Conservation (phyloP, 1,140 invertebrate genomes). For the Heliconius melpomene region DNA sequence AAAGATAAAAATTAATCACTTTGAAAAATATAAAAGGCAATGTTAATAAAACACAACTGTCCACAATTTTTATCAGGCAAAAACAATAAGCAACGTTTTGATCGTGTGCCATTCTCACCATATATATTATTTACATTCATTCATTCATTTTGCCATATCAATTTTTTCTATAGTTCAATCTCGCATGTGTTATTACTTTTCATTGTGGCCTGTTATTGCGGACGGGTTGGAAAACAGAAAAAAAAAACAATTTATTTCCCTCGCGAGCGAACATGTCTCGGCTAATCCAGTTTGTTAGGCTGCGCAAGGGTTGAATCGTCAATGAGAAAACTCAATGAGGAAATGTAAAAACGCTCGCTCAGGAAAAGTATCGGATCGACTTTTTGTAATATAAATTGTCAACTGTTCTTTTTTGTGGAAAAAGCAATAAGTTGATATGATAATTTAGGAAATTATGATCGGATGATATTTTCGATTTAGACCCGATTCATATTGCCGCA, state of each 20-base stretch:
- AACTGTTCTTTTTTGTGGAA: not conserved
- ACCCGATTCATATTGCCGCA: not conserved
- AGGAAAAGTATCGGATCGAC: conserved; percentile 46
- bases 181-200: conserved; percentile 63
- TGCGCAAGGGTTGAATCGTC: conserved; percentile 77
- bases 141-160: conserved; percentile 8
- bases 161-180: conserved; percentile 51
- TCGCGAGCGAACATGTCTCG: conserved; percentile 67
- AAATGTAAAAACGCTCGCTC: conserved; percentile 67
- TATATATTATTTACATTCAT: conserved; percentile 22
- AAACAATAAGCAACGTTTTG: conserved; percentile 22
- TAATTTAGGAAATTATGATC: not conserved
- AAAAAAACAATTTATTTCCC: conserved; percentile 65
- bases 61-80: conserved; percentile 21
- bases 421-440: not conserved
- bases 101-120: conserved; percentile 13
- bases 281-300: conserved; percentile 78
- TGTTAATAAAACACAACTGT: conserved; percentile 26
- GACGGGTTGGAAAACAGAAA: conserved; percentile 51
- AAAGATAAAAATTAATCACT: not conserved
- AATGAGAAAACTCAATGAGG: conserved; percentile 63
- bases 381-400: conserved; percentile 23
- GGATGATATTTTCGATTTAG: not conserved
- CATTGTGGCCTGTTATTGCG: conserved; percentile 62
- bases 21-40: conserved; percentile 18